Evolutionary conservation across 23 tunicate species (phyloP).

Genomic region (Styela clava): DNA sequence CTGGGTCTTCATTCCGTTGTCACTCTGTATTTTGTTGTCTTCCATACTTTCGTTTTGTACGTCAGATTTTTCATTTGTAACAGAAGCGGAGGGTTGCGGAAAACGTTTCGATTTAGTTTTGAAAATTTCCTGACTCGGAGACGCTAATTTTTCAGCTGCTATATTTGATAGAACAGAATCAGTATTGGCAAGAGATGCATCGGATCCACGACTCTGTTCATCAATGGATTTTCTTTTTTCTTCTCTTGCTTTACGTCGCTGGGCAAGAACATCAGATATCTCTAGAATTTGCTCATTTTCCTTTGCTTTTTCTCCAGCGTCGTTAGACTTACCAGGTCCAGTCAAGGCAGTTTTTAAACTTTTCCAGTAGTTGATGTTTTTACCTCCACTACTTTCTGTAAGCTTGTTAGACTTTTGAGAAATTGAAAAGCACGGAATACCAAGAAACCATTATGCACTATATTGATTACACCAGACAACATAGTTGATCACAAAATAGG

Average conservation of each 20-base stretch:
- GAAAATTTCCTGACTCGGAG: not conserved
- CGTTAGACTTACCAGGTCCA: slow-evolving; percentile 19
- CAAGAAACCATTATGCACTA: too few relatives aligned
- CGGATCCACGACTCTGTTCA: not conserved
- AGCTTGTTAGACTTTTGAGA: too few relatives aligned
- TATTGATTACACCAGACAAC: too few relatives aligned
- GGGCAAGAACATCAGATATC: not conserved
- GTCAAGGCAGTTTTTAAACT: slow-evolving; percentile 21
- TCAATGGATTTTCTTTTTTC: not conserved
- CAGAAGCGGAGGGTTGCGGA: not conserved
- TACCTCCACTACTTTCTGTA: too few relatives aligned
- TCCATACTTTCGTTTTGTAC: not conserved
- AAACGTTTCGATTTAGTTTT: not conserved
- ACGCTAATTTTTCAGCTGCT: not conserved
- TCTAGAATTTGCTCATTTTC: not conserved
- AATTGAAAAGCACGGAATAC: too few relatives aligned
- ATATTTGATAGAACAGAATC: not conserved
- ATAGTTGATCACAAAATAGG: too few relatives aligned
- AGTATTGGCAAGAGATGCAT: not conserved
- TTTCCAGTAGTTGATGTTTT: slow-evolving; percentile 35
- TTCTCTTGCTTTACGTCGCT: slow-evolving; percentile 2
- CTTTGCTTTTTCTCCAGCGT: not conserved
- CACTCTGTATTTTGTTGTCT: not conserved
- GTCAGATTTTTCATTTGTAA: not conserved
- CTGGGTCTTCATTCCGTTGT: not conserved